Conservation (phyloP, 2,113 vertebrate genomes). For the Entomyzon cyanotis region DNA sequence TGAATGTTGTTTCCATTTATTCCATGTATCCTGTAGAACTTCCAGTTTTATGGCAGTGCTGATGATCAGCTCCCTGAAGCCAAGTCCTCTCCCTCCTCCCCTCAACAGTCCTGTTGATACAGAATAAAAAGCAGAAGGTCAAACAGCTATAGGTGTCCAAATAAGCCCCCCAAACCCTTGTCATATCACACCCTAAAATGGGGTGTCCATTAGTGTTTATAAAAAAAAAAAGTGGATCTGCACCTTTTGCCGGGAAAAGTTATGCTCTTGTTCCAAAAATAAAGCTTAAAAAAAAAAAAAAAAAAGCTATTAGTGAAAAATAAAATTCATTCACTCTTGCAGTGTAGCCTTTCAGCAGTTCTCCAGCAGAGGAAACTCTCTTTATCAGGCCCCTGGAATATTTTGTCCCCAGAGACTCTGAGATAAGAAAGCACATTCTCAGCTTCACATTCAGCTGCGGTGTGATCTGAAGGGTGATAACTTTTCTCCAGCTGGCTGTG, state of each 20-base stretch:
- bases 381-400: constrained; percentile 27
- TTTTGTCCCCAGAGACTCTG: background rate
- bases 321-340: background rate
- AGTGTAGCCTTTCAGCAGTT: background rate
- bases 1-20: background rate
- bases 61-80: background rate
- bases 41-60: background rate
- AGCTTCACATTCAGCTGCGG: background rate
- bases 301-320: background rate
- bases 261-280: background rate
- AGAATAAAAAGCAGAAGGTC: background rate
- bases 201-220: background rate
- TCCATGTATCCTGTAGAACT: background rate
- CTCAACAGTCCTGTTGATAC: background rate
- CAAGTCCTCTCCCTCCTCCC: background rate
- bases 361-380: background rate
- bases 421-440: constrained; percentile 25
- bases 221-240: background rate
- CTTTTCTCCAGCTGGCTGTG: background rate
- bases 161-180: background rate
- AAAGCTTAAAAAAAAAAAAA: background rate
- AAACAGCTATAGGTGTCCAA: background rate
- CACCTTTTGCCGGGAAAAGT: background rate
- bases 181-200: background rate
- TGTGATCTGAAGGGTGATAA: constrained; percentile 22